A percentile compares a stretch with the other conserved stretches of the same genome.
Conservation (phyloP, 2,797 vertebrate genomes). For the Margarornis squamiger region DNA sequence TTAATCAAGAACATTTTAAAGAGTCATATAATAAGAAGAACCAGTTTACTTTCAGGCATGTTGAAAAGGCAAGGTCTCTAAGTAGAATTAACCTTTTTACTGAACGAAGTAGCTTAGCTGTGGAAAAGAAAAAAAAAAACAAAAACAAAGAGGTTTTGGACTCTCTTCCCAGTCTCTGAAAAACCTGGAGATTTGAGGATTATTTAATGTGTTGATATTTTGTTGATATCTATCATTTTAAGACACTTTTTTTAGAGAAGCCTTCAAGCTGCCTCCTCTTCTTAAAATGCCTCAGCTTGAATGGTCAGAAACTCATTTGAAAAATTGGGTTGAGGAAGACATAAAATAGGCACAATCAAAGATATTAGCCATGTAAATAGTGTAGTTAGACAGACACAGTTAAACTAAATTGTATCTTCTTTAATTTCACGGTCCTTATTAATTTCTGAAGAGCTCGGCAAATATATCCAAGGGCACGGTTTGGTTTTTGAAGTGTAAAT, state of each 20-base stretch:
- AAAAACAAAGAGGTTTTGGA: neutral
- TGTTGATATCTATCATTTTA: neutral
- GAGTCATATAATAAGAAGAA: neutral
- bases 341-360: neutral
- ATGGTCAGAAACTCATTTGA: neutral
- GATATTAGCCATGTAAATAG: neutral
- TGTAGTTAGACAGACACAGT: neutral
- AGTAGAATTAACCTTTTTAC: neutral
- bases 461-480: neutral
- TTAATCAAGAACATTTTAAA: neutral
- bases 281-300: neutral
- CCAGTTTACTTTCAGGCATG: neutral
- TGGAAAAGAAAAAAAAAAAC: neutral
- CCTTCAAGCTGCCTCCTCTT: neutral
- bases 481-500: slow-evolving; percentile 60
- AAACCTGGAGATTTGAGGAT: neutral
- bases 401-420: slow-evolving; percentile 17
- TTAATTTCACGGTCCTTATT: slow-evolving; percentile 20
- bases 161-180: neutral
- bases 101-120: neutral
- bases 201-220: neutral
- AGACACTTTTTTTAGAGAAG: neutral
- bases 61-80: neutral
- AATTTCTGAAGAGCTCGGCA: neutral
- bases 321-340: neutral